Percentiles rank a stretch among this genome's conserved stretches.
phyloP scores from a whole-genome alignment of 2,888 invertebrate species.

The Tiphia femorata region DNA sequence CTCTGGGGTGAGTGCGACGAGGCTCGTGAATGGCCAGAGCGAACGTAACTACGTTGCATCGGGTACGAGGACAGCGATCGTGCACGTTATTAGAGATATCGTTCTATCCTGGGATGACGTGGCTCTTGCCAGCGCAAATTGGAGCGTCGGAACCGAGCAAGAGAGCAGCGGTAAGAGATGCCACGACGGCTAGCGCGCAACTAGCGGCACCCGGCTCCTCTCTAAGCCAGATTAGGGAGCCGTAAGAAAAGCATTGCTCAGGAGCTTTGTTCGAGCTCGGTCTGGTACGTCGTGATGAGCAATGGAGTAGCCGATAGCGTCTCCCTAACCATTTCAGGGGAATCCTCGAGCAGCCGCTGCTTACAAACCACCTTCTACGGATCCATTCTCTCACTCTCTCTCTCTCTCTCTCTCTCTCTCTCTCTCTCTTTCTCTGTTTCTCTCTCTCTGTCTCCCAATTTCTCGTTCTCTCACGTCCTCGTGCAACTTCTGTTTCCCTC shows the following conservation, averaged over 20 bases:
- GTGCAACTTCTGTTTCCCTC: no score
- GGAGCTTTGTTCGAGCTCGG: slow-evolving; percentile 57
- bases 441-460: no score
- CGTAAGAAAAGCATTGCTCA: slow-evolving; percentile 58
- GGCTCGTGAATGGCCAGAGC: no score
- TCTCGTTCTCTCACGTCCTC: no score
- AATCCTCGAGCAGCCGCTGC: slow-evolving; percentile 38
- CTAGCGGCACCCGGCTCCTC: slow-evolving; percentile 13
- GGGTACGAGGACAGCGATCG: slow-evolving; percentile 20
- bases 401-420: neutral
- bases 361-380: slow-evolving; percentile 16
- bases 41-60: no score
- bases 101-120: slow-evolving; percentile 34
- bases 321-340: slow-evolving; percentile 52
- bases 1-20: no score
- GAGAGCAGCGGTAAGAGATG: neutral
- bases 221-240: slow-evolving; percentile 59
- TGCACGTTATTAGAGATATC: slow-evolving; percentile 47
- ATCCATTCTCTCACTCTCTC: slow-evolving; percentile 8
- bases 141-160: slow-evolving; percentile 24
- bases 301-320: slow-evolving; percentile 59
- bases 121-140: slow-evolving; percentile 46
- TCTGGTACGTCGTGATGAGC: slow-evolving; percentile 57
- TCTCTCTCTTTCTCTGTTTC: neutral
- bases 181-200: neutral